These are phyloP conservation scores for Actinemys pallida DNA, from an alignment of 2,113 vertebrate genomes.

Conservation along the genomic window DNA sequence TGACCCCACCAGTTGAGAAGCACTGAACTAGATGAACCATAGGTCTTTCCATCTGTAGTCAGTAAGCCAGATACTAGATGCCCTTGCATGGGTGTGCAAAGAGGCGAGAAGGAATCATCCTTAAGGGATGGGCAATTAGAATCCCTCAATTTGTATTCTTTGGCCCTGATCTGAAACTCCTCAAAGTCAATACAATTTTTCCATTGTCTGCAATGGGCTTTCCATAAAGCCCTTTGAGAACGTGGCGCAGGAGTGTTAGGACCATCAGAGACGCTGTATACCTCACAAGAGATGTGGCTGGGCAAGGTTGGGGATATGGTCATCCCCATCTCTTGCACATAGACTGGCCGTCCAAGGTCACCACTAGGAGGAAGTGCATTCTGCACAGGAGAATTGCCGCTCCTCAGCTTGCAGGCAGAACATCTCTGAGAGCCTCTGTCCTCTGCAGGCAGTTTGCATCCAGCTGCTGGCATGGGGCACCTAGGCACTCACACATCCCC, in stretches of 20 bases:
- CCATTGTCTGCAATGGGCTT: neutral
- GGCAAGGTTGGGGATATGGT: neutral
- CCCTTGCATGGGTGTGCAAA: neutral
- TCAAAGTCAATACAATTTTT: rapidly evolving
- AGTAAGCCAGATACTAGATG: rapidly evolving
- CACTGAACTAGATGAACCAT: rapidly evolving
- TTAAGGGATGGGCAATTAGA: rapidly evolving
- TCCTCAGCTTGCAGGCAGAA: neutral
- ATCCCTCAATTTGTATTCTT: rapidly evolving
- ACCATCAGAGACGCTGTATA: neutral
- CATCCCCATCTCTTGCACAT: neutral
- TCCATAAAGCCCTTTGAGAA: neutral
- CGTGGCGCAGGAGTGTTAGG: neutral
- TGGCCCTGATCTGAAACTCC: too few relatives aligned
- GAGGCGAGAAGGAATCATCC: rapidly evolving
- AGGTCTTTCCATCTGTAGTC: neutral
- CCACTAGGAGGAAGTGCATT: neutral
- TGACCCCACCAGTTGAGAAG: neutral
- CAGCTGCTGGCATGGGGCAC: neutral
- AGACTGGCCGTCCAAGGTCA: neutral
- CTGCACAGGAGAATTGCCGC: neutral
- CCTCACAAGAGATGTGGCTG: neutral
- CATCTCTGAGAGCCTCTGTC: neutral
- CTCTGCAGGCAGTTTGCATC: neutral
- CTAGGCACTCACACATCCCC: neutral